Evolutionary conservation across 2,888 invertebrate species (phyloP), one percentile per base, ranked within the genome.

Genomic region (Agrochola lychnidis): DNA sequence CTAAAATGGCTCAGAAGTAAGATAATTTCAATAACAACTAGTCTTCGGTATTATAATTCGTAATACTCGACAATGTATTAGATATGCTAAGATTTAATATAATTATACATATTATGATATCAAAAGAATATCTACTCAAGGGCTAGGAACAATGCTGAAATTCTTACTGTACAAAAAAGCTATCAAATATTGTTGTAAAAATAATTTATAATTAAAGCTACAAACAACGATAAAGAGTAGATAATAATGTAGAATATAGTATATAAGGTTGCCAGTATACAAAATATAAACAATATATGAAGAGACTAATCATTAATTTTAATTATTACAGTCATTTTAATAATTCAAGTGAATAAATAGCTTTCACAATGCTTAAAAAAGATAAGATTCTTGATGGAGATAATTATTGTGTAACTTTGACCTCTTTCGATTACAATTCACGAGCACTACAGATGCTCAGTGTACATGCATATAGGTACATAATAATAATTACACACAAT

Each of bases 1-100:
- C 90, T 85, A 76, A 84, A 82, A 90, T 90, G 89, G 89, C 89
- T 85, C 83, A 83, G 89, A 66, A 48, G n/a, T 56, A 62, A 25
- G 2, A 9, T 62, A 19, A 25, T 56, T 61, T 40, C 14, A 48
- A 45, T 53, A 74, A 48, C 12, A 57, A 45, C 14, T 83, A 36
- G 53, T 83, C 14, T 70, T 53, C 72, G 16, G 12, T 70, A 61
- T 56, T 51, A 51, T 63, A 25, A 53, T 68, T 85, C 30, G 36
- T 69, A 76, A 73, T 40, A 76, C n/a, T 73, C 3, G 42, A 70
- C 57, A 84, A 40, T 64, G 1, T 62, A 81, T 16, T 62, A 16
- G 25, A 45, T 48, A 40, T 51, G 36, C 36, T 57, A 48, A 59
- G n/a, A 63, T 12, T 63, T 25, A 10, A 68, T 66, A 78, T 2